Base-by-base conservation (phyloP, 1,140 invertebrate genomes). In the Sycophaga agraensis region DNA sequence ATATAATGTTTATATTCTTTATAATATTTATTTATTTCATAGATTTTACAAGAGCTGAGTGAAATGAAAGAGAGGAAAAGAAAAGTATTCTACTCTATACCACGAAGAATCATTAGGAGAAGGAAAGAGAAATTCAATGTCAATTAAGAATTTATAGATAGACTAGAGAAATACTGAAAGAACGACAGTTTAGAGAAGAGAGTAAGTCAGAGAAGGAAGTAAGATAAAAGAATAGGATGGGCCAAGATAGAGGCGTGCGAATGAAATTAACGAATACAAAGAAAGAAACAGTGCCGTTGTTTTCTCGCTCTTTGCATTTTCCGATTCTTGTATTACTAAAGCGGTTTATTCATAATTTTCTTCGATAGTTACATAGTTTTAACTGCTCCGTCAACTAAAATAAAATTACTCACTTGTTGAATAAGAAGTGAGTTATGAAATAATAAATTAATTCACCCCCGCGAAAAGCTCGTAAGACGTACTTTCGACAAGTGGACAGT, bases 221-320 rank as follows among this genome's bases (percentile, higher is more conserved):
- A 55, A 45, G 16, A 31, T 31, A 31, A n/a, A 37, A 26, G 42
- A 8, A 43, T 22, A 46, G 50, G 59, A 55, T 40, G 1, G 24
- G 37, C 7, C 46, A 46, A 50, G 50, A 59, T 4, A 37, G 43
- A 54, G 43, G 57, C 67, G 66, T 72, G 70, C 66, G 65, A 68
- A 66, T 66, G 63, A 69, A 64, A 66, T 65, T 54, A 66, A 63
- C 53, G 56, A 63, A 67, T 39, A 66, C 59, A 39, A 37, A 37
- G 14, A 58, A 59, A 28, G 35, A 57, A 66, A 59, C 42, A 50
- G 63, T 68, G 59, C 56, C 59, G 64, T 70, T 55, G 65, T 65
- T 63, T 69, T 49, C 59, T 68, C 61, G 51, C 16, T 54, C 21
- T 46, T 39, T 28, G 24, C 43, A 48, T 48, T 54, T 39, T 59